A percentile compares a stretch with the other conserved stretches of the same genome.
Conservation (phyloP, 1,140 invertebrate species). For the Drosophila watanabei region DNA sequence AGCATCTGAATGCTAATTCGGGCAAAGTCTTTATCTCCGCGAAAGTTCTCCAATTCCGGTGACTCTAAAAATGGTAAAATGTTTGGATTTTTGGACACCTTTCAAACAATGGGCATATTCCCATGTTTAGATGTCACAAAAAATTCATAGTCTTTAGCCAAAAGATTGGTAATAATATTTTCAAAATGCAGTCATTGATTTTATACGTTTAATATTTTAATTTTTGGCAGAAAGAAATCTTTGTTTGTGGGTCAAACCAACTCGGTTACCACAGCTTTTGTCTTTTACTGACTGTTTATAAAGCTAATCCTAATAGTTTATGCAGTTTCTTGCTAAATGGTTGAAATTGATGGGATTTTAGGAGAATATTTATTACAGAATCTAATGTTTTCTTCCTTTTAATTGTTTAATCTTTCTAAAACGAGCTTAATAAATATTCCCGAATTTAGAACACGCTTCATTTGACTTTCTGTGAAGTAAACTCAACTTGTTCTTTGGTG, state of each 20-base stretch:
- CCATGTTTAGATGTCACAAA: not conserved
- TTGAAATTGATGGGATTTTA: not conserved
- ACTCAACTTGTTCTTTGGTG: constrained; percentile 1
- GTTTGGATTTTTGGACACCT: constrained; percentile 13
- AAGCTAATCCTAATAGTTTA: not conserved
- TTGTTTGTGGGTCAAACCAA: constrained; percentile 10
- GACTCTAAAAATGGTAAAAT: not conserved
- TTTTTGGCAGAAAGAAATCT: not conserved
- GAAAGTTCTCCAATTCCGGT: constrained; percentile 15
- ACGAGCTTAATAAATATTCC: not conserved
- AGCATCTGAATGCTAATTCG: constrained; percentile 29
- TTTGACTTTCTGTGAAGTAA: constrained; percentile 2
- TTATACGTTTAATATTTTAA: constrained; percentile 12
- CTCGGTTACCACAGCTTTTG: constrained; percentile 1
- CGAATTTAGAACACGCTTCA: not conserved
- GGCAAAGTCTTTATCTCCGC: constrained; percentile 20
- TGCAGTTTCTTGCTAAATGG: not conserved
- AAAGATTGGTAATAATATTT: not conserved
- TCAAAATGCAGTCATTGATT: constrained; percentile 1
- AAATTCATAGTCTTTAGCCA: not conserved
- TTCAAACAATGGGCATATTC: not conserved
- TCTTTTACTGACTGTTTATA: not conserved
- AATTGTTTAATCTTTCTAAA: not conserved
- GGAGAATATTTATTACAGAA: not conserved
- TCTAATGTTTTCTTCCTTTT: no score